These are phyloP conservation scores for Acromyrmex echinatior DNA, from an alignment of 1,140 invertebrate genomes.

Conservation along the genomic window DNA sequence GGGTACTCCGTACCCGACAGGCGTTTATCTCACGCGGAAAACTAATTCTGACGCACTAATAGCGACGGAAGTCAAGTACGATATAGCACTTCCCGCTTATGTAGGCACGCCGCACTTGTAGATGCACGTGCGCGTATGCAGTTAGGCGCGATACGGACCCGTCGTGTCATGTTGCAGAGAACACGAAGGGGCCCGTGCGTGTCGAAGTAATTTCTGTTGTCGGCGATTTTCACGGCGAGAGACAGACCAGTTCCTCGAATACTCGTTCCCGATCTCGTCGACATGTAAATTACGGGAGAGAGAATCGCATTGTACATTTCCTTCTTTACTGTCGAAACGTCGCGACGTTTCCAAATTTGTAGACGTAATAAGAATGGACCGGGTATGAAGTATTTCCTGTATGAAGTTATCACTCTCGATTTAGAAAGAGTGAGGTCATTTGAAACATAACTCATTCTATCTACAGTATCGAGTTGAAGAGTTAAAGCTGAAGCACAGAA, in stretches of 20 bases:
- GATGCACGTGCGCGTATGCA: slow-evolving; percentile 73
- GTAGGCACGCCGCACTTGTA: slow-evolving; percentile 44
- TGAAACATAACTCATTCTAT: no score
- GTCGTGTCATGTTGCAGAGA: slow-evolving; percentile 30
- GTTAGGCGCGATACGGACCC: slow-evolving; percentile 29
- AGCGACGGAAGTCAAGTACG: slow-evolving; percentile 76
- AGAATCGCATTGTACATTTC: slow-evolving; percentile 15
- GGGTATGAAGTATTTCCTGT: no score
- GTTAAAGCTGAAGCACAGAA: no score
- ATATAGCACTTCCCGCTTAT: slow-evolving; percentile 76
- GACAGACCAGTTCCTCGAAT: slow-evolving; percentile 51
- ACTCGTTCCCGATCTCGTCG: slow-evolving; percentile 37
- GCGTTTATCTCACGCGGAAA: slow-evolving; percentile 77
- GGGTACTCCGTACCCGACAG: slow-evolving; percentile 49
- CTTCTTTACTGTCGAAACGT: slow-evolving; percentile 15
- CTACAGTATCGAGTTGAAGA: no score
- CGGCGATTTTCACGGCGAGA: slow-evolving; percentile 58
- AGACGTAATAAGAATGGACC: no score
- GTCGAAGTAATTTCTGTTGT: slow-evolving; percentile 62
- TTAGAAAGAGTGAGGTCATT: no score
- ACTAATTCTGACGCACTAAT: slow-evolving; percentile 76
- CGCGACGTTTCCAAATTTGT: slow-evolving; percentile 11
- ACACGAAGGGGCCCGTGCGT: slow-evolving; percentile 44
- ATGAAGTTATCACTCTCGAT: no score
- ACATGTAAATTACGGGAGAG: slow-evolving; percentile 34